These are phyloP conservation scores for Maniola jurtina DNA, from an alignment of 1,140 invertebrate species.

Conservation along the genomic window DNA sequence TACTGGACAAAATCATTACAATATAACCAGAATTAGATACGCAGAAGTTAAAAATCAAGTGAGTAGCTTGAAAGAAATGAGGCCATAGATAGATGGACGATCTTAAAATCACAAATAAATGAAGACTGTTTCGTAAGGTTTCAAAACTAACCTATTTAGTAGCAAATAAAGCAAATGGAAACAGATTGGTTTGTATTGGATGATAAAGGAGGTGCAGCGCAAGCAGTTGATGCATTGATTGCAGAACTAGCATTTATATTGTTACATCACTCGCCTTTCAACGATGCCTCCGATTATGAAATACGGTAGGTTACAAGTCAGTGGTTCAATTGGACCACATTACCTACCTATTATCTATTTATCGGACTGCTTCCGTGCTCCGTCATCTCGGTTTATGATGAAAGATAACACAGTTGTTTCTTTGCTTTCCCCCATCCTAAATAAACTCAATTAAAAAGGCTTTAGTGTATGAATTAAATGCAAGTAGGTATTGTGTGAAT, in stretches of 20 bases:
- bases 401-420: neutral
- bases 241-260: constrained; percentile 32
- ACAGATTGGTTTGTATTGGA: neutral
- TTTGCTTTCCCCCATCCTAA: too few species aligned
- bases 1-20: too few species aligned
- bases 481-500: too few species aligned
- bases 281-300: constrained; percentile 41
- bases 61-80: too few species aligned
- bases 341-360: neutral
- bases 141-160: too few species aligned
- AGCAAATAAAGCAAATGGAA: neutral
- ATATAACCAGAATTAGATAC: too few species aligned
- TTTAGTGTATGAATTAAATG: too few species aligned
- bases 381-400: neutral
- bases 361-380: neutral
- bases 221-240: constrained; percentile 37
- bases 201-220: constrained; percentile 30
- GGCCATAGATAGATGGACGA: too few species aligned
- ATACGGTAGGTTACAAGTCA: constrained; percentile 20
- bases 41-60: too few species aligned
- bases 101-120: too few species aligned
- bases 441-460: too few species aligned
- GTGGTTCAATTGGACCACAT: neutral
- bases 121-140: too few species aligned
- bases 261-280: constrained; percentile 40